Percentiles rank a stretch among this genome's conserved stretches.
Conservation (phyloP, 2,113 vertebrate genomes). For the Dryoscopus gambensis region DNA sequence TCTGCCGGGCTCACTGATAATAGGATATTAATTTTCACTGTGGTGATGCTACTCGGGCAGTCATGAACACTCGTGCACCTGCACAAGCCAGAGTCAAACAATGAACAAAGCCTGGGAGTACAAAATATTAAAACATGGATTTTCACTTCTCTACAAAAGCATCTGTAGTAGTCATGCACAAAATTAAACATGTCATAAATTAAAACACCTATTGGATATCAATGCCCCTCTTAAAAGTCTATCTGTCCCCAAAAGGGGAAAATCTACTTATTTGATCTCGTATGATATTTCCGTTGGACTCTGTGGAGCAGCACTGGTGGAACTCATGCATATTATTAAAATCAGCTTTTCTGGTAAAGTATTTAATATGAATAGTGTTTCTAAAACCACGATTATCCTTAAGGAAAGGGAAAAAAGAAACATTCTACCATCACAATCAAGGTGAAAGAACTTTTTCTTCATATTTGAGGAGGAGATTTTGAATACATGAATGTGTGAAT, state of each 20-base stretch:
- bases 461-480: neutral
- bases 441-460: neutral
- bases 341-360: neutral
- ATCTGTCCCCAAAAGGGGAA: conserved; percentile 23
- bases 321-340: conserved; percentile 29
- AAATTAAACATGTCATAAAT: conserved; percentile 1
- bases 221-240: neutral
- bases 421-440: neutral
- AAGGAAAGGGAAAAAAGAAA: neutral
- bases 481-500: conserved; percentile 59
- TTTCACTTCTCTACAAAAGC: neutral
- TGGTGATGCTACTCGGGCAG: neutral
- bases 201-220: conserved; percentile 20
- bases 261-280: neutral
- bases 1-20: neutral
- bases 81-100: neutral
- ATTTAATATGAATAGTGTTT: neutral
- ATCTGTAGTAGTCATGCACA: neutral
- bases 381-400: neutral
- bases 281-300: neutral
- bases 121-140: neutral
- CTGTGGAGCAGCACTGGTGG: neutral
- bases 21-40: neutral
- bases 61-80: accelerated
- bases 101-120: neutral